Percentiles rank a stretch among this genome's conserved stretches.
Evolutionary conservation across 2,888 invertebrate genomes (phyloP).

Genomic region (Graphium colonna): DNA sequence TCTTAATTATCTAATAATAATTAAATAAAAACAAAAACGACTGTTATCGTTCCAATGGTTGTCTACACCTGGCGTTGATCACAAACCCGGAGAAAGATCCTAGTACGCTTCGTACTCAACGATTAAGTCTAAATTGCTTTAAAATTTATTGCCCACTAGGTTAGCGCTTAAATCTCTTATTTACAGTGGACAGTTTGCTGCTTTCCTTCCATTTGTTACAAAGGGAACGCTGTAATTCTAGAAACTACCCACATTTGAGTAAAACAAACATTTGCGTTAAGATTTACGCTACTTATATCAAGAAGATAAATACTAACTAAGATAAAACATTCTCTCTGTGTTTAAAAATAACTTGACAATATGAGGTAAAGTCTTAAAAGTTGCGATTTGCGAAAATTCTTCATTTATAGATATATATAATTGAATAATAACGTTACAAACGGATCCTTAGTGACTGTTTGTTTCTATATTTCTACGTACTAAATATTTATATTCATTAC

Average conservation of each 20-base stretch:
- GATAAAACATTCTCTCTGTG: too few species aligned
- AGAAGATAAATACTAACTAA: not conserved
- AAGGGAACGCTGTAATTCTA: slow-evolving; percentile 24
- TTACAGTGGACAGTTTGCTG: slow-evolving; percentile 31
- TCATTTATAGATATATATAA: too few species aligned
- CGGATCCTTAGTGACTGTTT: too few species aligned
- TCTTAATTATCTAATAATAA: too few species aligned
- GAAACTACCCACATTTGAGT: slow-evolving; percentile 14
- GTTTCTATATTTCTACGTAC: too few species aligned
- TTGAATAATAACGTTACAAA: too few species aligned
- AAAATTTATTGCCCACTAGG: slow-evolving; percentile 64
- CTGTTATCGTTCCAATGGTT: slow-evolving; percentile 37
- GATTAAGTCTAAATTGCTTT: slow-evolving; percentile 72
- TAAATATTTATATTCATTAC: too few species aligned
- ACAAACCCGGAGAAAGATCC: slow-evolving; percentile 56
- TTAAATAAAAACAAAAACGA: not conserved
- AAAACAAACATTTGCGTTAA: slow-evolving; percentile 4
- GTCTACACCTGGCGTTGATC: slow-evolving; percentile 52
- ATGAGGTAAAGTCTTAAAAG: too few species aligned
- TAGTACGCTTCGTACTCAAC: slow-evolving; percentile 61
- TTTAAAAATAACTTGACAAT: too few species aligned
- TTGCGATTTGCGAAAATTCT: too few species aligned
- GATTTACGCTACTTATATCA: not conserved
- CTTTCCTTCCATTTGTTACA: slow-evolving; percentile 35
- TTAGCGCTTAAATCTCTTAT: slow-evolving; percentile 47